Conservation (phyloP, 2,888 invertebrate genomes). For the Lacanobia wlatinum region DNA sequence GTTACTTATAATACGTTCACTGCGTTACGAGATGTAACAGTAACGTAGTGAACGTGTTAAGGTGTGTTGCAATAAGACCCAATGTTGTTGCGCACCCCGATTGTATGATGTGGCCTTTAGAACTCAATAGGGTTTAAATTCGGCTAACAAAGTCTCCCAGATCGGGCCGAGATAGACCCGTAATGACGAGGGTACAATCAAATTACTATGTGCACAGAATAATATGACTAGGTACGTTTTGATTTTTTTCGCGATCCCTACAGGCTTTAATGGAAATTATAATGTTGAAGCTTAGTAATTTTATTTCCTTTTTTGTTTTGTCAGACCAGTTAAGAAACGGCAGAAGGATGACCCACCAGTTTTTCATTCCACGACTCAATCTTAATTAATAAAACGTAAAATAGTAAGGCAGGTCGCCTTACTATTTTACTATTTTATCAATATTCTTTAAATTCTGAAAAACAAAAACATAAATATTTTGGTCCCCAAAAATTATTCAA, state of each 20-base stretch:
- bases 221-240: conserved; percentile 8
- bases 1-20: too few relatives aligned
- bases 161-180: conserved; percentile 45
- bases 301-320: neutral
- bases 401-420: too few relatives aligned
- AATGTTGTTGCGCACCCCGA: neutral
- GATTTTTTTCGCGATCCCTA: conserved; percentile 15
- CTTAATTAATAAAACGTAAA: neutral
- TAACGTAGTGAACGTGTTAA: neutral
- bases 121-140: conserved; percentile 46
- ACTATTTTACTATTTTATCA: too few relatives aligned
- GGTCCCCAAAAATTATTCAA: too few relatives aligned
- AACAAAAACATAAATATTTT: too few relatives aligned
- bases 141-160: conserved; percentile 38
- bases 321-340: too few relatives aligned
- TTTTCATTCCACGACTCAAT: neutral
- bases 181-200: conserved; percentile 60
- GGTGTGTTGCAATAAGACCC: conserved; percentile 5
- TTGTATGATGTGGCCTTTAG: conserved; percentile 26
- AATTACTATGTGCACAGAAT: conserved; percentile 48
- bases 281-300: neutral
- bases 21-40: too few relatives aligned
- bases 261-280: conserved; percentile 5
- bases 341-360: neutral
- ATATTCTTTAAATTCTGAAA: too few relatives aligned